Base-by-base conservation (phyloP, 2,797 vertebrate species). In the Mastacembelus armatus region DNA sequence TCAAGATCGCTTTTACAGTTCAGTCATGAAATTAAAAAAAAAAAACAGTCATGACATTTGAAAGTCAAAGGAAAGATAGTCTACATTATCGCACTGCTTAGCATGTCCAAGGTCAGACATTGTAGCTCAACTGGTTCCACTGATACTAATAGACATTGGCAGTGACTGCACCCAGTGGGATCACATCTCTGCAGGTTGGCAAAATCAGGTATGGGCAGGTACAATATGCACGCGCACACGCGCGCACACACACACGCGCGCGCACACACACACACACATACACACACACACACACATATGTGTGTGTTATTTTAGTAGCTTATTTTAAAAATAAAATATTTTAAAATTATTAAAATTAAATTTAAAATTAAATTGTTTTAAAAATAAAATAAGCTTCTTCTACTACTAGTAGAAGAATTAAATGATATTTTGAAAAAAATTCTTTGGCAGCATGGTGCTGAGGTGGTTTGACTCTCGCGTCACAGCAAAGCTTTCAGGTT, bases 111-210 rank as follows among this genome's bases (percentile, higher is more conserved):
- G 82, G 86, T 87, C 85, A 80, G 63, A 50, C 60, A 35, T 51
- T 65, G 72, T 80, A 73, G 83, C 78, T 80, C 75, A 73, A 77
- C 74, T 77, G 66, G 71, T 70, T 75, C 62, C 58, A 26, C 14
- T 85, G 87, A 92, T 69, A 65, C 70, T 86, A 88, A 90, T 58
- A 55, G 39, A 50, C 24, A 9, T 54, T 84, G 88, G 80, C 90
- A 89, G 79, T 6, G 59, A 72, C 74, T 62, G 78, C 59, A 52
- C 66, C 83, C 67, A 47, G 78, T 80, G 80, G 81, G 75, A 81
- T 81, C 30, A 12, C 81, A 74, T 74, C 82, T 85, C 87, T 78
- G 66, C 84, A 83, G 70, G 86, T 71, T 80, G 74, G 75, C 57
- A 65, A 62, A 79, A 69, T 73, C 60, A 81, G 79, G 84, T 78